Evolutionary conservation across 2,113 vertebrate genomes (phyloP), one percentile per base, ranked within the genome.

Genomic region (Scatophagus argus): DNA sequence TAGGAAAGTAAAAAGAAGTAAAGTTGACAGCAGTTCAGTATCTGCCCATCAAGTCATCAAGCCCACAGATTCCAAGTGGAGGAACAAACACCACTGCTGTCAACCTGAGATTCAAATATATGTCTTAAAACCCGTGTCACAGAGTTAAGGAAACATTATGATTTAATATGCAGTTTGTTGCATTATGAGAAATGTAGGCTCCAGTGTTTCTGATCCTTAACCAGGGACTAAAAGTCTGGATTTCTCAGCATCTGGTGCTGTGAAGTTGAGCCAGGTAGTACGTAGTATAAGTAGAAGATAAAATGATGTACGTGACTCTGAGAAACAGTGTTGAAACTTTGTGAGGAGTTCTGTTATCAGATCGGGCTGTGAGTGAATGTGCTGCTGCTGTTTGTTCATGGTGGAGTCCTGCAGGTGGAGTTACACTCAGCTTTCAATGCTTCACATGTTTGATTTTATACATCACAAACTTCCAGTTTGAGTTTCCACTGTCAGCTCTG

Each of bases 381-480:
- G 49, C 49, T 64, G 23, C 77, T 59, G 58, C 51, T 90, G 84
- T 91, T 92, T 92, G 88, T 82, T 82, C 81, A 84, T 83, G 89
- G 89, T 75, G 91, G 87, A 86, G 87, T 16, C 46, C 79, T 10
- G 11, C 32, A 34, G 34, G n/a, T 64, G 71, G 29, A 85, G 73
- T 41, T 2, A 31, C 76, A 69, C 73, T 61, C 69, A 10, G 60
- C 31, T 0, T 77, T 43, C 62, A 7, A 55, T 8, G 17, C 3
- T 43, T 65, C 29, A 25, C 4, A 13, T 56, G 70, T 62, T 80
- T 46, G 73, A 58, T 0, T 61, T 78, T 29, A 32, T 44, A 52
- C 25, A 5, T 84, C 75, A 52, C 23, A 69, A 27, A 58, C 36
- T 25, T 77, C 59, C 21, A 64, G 17, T 46, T 34, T 1, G 5